Evolutionary conservation across 2,113 vertebrate genomes (phyloP), one percentile per base, ranked within the genome.

Genomic region (Reinhardtius hippoglossoides): DNA sequence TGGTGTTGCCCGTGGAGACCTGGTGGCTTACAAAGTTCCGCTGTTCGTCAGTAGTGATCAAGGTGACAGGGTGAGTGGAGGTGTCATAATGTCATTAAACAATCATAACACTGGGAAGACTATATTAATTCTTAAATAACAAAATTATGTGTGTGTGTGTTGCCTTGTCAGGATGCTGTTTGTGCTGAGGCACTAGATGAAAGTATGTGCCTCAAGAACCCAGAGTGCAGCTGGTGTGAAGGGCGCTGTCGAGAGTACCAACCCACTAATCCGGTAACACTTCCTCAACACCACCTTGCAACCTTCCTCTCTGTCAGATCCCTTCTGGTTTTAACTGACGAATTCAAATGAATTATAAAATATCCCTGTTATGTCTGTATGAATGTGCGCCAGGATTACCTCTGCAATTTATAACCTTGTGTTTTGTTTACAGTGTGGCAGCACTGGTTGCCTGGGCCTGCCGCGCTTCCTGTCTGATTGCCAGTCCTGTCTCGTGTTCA

Each of bases 1-100:
- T 26, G 97, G 97, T 6, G 83, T 93, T 76, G 95, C 96, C 14
- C 95, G 94, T 1, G 95, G 95, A 56, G 96, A 98, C 86, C 88
- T 98, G 60, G 87, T 97, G 84, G 97, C 97, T 18, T 98, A 97
- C 91, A 98, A 97, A 92, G 96, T 98, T 67, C 97, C 96, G 0
- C 92, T 97, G 54, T 97, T 97, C 20, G 96, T 98, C 94, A 96
- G 92, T 92, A 97, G 94, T 81, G 95, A 80, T 93, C 95, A 64
- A 92, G 95, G 87, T 85, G 91, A 94, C 74, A 85, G 94, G 90
- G 94, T 95, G 75, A 92, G 92, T 81, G 31, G 6, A 31, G 31
- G 31, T 31, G 31, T 31, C 4, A 67, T 7, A 27, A n/a, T 15
- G 9, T 40, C 1, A 4, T 6, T 3, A 60, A 76, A 16, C 16